Conservation (phyloP, 2,888 invertebrate species). For the Nebria brevicollis region DNA sequence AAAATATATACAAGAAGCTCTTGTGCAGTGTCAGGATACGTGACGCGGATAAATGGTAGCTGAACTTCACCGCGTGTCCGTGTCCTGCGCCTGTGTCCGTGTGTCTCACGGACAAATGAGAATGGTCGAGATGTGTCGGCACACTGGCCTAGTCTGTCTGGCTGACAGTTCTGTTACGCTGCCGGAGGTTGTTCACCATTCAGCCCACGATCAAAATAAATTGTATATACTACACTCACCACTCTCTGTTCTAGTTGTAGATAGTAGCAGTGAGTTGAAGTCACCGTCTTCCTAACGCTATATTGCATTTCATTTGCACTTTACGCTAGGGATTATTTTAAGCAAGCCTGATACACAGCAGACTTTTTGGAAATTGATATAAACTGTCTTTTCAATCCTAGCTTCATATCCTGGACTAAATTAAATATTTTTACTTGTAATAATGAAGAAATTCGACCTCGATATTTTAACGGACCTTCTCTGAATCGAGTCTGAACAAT, state of each 20-base stretch:
- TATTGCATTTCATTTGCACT: no score
- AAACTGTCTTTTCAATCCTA: no score
- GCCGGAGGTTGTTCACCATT: neutral
- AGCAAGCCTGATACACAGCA: no score
- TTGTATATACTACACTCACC: neutral
- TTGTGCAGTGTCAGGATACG: neutral
- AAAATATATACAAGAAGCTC: neutral
- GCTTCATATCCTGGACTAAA: no score
- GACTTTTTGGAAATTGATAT: no score
- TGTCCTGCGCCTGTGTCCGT: neutral
- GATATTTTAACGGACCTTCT: no score
- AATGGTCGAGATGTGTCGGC: constrained; percentile 1
- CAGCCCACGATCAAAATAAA: neutral
- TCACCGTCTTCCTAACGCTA: neutral
- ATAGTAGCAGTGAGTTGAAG: neutral
- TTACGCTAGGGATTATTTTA: no score
- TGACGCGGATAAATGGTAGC: neutral
- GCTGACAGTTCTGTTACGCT: neutral
- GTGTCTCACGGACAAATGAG: neutral
- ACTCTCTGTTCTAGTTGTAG: neutral
- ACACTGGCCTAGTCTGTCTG: neutral
- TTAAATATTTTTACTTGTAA: no score
- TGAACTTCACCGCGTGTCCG: neutral
- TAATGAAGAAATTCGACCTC: no score
- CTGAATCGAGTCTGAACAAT: no score